Conservation (phyloP, 2,888 invertebrate species). For the Diarsia brunnea region DNA sequence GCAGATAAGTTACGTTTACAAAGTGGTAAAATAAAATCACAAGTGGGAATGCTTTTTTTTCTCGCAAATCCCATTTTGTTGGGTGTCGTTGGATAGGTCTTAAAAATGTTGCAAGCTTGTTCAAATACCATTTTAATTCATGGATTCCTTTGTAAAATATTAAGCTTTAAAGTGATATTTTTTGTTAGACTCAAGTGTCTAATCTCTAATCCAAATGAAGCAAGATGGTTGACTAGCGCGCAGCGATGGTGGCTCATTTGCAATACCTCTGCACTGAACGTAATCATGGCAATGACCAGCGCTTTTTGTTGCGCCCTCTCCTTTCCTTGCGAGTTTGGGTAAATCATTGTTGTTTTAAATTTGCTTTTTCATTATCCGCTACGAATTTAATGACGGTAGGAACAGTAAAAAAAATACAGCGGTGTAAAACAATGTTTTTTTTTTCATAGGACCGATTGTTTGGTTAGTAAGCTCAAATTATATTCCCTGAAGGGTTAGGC, state of each 20-base stretch:
- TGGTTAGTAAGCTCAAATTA: not conserved
- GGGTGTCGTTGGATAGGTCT: no score
- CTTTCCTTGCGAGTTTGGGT: not conserved
- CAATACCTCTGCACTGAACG: slow-evolving; percentile 15
- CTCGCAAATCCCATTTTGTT: no score
- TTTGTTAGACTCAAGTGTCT: no score
- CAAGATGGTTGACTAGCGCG: not conserved
- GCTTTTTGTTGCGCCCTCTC: slow-evolving; percentile 23
- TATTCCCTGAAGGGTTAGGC: no score
- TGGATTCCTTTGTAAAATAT: no score
- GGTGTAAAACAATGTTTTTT: no score
- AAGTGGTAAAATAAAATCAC: no score
- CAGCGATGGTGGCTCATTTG: slow-evolving; percentile 32
- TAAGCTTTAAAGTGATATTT: no score
- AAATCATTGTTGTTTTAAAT: slow-evolving; percentile 37
- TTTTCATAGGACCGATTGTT: not conserved
- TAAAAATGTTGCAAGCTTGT: no score
- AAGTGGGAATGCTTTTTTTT: no score
- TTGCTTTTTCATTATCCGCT: slow-evolving; percentile 31
- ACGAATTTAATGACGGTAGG: not conserved
- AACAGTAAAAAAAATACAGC: not conserved
- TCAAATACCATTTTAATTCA: no score
- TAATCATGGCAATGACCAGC: slow-evolving; percentile 45
- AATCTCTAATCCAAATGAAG: not conserved
- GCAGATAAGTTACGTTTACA: no score